Evolutionary conservation across 2,113 vertebrate species (phyloP), one percentile per base, ranked within the genome.

Genomic region (Caloenas nicobarica): DNA sequence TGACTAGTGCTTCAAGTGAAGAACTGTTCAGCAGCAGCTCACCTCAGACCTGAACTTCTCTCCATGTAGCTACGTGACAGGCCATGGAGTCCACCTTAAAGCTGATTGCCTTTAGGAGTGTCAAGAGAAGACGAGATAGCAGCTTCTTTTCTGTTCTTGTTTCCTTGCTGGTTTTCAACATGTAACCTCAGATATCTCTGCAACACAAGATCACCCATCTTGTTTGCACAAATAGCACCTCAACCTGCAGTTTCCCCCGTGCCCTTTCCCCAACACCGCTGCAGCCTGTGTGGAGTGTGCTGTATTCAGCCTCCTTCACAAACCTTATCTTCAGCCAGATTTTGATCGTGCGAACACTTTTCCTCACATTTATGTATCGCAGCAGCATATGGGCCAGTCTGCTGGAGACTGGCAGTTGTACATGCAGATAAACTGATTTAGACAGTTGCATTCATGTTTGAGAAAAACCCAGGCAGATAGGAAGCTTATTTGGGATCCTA

Each of bases 301-400:
- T 74, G 4, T 60, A 8, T 5, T 57, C 22, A 62, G 80, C 79
- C 76, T 93, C 88, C 62, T 66, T 57, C 87, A 40, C 73, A 69
- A 10, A 66, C 71, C 66, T 69, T 11, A 25, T 76, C 84, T 91
- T 18, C 89, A 88, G 73, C 58, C 82, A 88, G 68, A 58, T 34
- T 88, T 26, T 10, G 38, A 73, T 36, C 6, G 0, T 62, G 53
- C 22, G 54, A 38, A 21, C 3, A 5, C 36, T 50, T 73, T 36
- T 42, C 51, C 68, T 94, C 68, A 28, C 34, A 11, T 80, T 50
- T 42, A 25, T 2, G 0, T 50, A 24, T 86, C 16, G 1, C 84
- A 78, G 90, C 79, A 90, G 81, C 70, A 44, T 36, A 56, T 62
- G 90, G 79, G 62, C 54, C 56, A 34, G 80, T 14, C 82, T 89